Evolutionary conservation across 2,888 invertebrate species (phyloP).

Genomic region (Busseola fusca): DNA sequence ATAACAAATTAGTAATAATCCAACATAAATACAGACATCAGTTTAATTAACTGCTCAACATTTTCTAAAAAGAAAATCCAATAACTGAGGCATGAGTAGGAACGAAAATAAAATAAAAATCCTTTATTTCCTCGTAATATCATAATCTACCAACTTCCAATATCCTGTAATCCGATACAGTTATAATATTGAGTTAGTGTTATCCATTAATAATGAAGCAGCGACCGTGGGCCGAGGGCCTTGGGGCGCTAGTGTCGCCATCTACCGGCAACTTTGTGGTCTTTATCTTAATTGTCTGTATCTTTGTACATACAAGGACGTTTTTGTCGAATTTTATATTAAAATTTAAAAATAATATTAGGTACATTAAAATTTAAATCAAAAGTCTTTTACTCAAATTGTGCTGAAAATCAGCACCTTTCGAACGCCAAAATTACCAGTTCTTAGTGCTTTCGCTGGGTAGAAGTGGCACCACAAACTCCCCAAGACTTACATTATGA

Average conservation of each 20-base stretch:
- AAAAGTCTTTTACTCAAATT: no score
- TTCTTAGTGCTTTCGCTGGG: no score
- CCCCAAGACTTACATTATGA: background rate
- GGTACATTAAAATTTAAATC: no score
- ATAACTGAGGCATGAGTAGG: conserved; percentile 3
- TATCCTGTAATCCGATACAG: conserved; percentile 57
- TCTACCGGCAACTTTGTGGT: conserved; percentile 66
- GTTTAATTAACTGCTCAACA: conserved; percentile 35
- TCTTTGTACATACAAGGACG: conserved; percentile 19
- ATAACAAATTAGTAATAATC: conserved; percentile 31
- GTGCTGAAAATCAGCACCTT: no score
- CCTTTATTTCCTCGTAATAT: conserved; percentile 27
- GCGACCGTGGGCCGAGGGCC: conserved; percentile 46
- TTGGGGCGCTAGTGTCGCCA: conserved; percentile 66
- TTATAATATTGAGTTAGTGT: conserved; percentile 58
- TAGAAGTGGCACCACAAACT: no score
- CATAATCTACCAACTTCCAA: conserved; percentile 51
- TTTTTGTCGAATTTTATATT: conserved; percentile 29
- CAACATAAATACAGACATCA: conserved; percentile 16
- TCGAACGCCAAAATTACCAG: no score
- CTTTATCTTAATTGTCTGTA: conserved; percentile 80
- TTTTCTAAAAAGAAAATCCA: conserved; percentile 27
- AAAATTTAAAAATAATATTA: no score
- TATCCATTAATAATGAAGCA: conserved; percentile 75
- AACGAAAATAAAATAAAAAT: conserved; percentile 24